Base-by-base conservation (phyloP, 2,797 vertebrate genomes). In the Molothrus aeneus region DNA sequence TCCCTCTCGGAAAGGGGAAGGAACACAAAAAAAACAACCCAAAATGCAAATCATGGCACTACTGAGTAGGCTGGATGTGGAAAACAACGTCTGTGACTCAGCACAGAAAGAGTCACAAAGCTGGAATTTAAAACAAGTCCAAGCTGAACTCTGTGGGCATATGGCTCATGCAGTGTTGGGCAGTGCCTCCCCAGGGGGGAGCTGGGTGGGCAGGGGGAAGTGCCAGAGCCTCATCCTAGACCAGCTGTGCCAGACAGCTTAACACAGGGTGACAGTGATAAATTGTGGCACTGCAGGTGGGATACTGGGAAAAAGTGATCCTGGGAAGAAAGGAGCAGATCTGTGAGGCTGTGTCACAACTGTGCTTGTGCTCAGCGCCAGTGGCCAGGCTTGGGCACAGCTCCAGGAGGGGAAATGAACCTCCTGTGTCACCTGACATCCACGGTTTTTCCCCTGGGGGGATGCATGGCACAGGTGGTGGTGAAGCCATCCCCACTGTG, bases 401-500 rank as follows among this genome's bases (percentile, higher is more conserved):
- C 57, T 86, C 26, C 14, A 12, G 65, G 26, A 36, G 29, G 29
- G 51, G 31, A 56, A 26, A 26, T 11, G 24, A 50, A 34, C 18
- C 36, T 82, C 72, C 69, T 2, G 2, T 45, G 50, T 38, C 4
- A 2, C 54, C 42, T 7, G 11, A 9, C 17, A 21, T 3, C 15
- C 1, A 1, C 0, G 1, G 11, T 69, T 60, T 38, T 38, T 5
- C 11, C 57, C 57, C 17, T 19, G 11, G 34, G 16, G 20, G 7
- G 14, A 8, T 12, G 9, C 2, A 29, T 40, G 51, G 38, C 53
- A 53, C 4, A 4, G 34, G 32, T 40, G 34, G 29, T 8, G 36
- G 17, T 6, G 6, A 45, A 77, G 43, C 42, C 1, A 1, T n/a
- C 38, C 38, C 61, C 2, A 1, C 31, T 3, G 4, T 0, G 1